Evolutionary conservation across 1,140 invertebrate genomes (phyloP).

Genomic region (Tetramorium alpestre): DNA sequence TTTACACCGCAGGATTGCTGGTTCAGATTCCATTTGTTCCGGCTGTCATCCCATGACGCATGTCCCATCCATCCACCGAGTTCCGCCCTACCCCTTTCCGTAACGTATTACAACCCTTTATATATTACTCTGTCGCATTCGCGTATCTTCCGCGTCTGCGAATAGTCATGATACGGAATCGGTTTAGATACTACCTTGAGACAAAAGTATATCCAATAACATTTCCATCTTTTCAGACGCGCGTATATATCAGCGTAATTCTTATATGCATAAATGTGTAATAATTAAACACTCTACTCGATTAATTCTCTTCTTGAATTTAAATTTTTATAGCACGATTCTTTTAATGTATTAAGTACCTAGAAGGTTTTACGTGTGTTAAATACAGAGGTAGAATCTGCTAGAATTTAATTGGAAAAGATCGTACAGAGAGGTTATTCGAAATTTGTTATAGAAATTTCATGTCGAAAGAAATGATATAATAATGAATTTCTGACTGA

Average conservation of each 20-base stretch:
- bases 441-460: neutral
- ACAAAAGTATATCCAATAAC: conserved; percentile 2
- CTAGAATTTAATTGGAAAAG: conserved; percentile 10
- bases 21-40: conserved; percentile 86
- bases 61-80: conserved; percentile 81
- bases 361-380: neutral
- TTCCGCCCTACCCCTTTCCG: conserved; percentile 75
- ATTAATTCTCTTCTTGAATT: neutral
- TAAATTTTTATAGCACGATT: neutral
- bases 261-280: neutral
- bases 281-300: neutral
- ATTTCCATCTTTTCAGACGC: neutral
- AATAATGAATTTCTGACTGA: neutral
- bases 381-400: neutral
- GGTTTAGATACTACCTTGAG: conserved; percentile 7
- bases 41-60: conserved; percentile 84
- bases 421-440: neutral
- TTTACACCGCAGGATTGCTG: conserved; percentile 84
- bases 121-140: conserved; percentile 67
- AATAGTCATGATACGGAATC: conserved; percentile 26
- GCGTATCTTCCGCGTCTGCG: conserved; percentile 22
- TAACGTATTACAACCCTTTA: conserved; percentile 79
- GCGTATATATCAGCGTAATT: neutral
- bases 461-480: neutral
- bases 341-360: neutral